phyloP scores from a whole-genome alignment of 2,888 invertebrate genomes.

The Drepanosiphum platanoidis region DNA sequence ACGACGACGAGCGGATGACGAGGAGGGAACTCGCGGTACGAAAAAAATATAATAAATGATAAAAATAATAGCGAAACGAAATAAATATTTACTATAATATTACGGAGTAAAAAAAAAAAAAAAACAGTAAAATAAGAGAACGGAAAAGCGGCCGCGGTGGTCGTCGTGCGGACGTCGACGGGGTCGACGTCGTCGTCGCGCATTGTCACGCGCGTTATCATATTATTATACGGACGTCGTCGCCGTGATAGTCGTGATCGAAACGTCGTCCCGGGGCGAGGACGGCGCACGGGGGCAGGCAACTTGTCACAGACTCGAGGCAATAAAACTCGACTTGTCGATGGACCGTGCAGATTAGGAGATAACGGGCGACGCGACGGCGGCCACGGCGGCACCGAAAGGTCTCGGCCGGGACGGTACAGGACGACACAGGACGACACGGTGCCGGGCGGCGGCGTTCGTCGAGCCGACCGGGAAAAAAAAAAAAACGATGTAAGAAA shows the following conservation, averaged over 20 bases:
- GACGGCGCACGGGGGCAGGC: too few relatives aligned
- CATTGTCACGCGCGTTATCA: neutral
- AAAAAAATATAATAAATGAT: too few relatives aligned
- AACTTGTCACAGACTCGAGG: constrained; percentile 29
- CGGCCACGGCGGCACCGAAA: neutral
- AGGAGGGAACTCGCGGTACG: too few relatives aligned
- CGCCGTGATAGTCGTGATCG: constrained; percentile 42
- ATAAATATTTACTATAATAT: neutral
- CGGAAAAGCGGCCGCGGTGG: neutral
- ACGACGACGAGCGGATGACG: neutral
- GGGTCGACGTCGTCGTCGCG: neutral
- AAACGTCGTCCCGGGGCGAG: constrained; percentile 43
- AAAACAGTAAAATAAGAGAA: neutral
- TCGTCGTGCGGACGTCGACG: neutral
- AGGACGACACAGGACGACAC: too few relatives aligned
- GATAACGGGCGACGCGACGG: neutral
- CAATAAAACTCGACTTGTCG: constrained; percentile 55
- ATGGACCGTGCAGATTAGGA: constrained; percentile 41
- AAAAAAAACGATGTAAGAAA: too few relatives aligned
- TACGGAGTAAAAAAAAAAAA: neutral
- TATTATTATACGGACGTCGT: constrained; percentile 10
- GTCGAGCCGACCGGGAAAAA: too few relatives aligned
- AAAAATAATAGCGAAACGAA: neutral
- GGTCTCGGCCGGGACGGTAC: neutral
- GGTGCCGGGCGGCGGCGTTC: too few relatives aligned